These are phyloP conservation scores for Teleiodes luculella DNA, from an alignment of 2,888 invertebrate species.

Conservation along the genomic window DNA sequence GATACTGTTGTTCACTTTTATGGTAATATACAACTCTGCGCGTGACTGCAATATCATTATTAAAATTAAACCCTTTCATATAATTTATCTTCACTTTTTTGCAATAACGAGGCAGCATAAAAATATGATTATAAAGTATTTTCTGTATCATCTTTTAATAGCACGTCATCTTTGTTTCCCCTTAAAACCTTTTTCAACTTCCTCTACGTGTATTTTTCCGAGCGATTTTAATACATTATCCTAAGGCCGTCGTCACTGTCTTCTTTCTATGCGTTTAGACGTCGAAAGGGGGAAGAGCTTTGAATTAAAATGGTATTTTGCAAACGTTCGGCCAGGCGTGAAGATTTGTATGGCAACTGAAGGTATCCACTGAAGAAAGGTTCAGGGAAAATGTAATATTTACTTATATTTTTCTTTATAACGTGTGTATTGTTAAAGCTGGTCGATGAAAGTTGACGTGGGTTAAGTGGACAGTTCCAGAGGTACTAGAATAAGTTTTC, in stretches of 20 bases:
- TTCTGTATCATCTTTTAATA: not conserved
- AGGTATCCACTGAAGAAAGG: not conserved
- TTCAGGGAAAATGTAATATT: slow-evolving; percentile 2
- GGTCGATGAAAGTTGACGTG: slow-evolving; percentile 5
- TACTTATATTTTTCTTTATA: not conserved
- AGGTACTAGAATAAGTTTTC: not conserved
- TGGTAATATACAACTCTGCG: not conserved
- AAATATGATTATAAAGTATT: no score
- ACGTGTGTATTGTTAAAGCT: slow-evolving; percentile 2
- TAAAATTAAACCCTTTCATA: no score
- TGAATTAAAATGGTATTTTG: slow-evolving; percentile 20
- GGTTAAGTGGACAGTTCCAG: not conserved
- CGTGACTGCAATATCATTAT: no score
- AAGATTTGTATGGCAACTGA: slow-evolving; percentile 10
- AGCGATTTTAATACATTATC: slow-evolving; percentile 47
- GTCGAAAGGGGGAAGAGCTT: slow-evolving; percentile 20
- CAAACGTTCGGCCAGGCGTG: slow-evolving; percentile 10
- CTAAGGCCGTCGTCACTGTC: slow-evolving; percentile 47
- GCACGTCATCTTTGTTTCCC: slow-evolving; percentile 26
- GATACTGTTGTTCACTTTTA: not conserved
- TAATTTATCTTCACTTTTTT: no score
- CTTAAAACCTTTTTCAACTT: slow-evolving; percentile 4
- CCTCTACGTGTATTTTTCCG: slow-evolving; percentile 16
- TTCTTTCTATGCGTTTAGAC: slow-evolving; percentile 41
- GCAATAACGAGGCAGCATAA: no score